These are phyloP conservation scores for Tipula confusa DNA, from an alignment of 2,888 invertebrate species.

Conservation along the genomic window DNA sequence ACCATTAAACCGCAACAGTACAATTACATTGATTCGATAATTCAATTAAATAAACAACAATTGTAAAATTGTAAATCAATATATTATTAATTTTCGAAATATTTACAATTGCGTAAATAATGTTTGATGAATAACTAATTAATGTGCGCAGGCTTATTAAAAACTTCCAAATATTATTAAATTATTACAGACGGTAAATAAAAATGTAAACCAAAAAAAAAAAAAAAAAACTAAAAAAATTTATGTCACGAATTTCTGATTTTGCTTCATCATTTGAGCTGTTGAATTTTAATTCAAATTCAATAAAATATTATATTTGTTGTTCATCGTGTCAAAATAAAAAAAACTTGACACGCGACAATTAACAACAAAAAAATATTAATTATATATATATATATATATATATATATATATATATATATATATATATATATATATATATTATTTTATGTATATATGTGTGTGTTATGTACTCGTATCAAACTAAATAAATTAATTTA, in stretches of 20 bases:
- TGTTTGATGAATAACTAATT: too few species aligned
- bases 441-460: not conserved
- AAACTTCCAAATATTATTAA: too few species aligned
- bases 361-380: not conserved
- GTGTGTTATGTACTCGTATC: not conserved
- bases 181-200: too few species aligned
- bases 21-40: too few species aligned
- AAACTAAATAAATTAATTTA: not conserved
- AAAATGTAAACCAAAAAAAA: too few species aligned
- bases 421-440: too few species aligned
- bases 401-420: not conserved
- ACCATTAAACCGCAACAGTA: too few species aligned
- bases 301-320: not conserved
- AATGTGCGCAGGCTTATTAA: too few species aligned
- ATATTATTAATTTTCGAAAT: too few species aligned
- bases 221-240: not conserved
- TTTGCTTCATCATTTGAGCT: not conserved
- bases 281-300: constrained; percentile 12
- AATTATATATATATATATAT: not conserved
- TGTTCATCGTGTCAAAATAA: constrained; percentile 25
- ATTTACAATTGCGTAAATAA: too few species aligned
- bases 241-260: not conserved
- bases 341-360: constrained; percentile 3
- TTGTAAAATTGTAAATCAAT: too few species aligned
- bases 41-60: too few species aligned